Percentiles rank a stretch among this genome's conserved stretches.
Evolutionary conservation across 2,888 invertebrate genomes (phyloP).

Genomic region (Eledone cirrhosa): DNA sequence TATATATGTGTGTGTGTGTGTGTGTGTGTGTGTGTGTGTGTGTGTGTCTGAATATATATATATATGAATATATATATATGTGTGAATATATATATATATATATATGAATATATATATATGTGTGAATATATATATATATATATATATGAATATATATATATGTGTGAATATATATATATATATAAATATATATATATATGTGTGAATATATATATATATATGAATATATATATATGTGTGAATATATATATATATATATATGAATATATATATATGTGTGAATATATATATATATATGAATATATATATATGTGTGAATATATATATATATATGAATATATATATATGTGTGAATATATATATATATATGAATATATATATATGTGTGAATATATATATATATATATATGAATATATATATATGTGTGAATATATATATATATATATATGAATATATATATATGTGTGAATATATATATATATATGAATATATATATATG

Average conservation of each 20-base stretch:
- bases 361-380: neutral
- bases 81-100: neutral
- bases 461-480: neutral
- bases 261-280: neutral
- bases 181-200: neutral
- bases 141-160: neutral
- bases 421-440: neutral
- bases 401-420: neutral
- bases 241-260: neutral
- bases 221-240: neutral
- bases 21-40: too few relatives aligned
- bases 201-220: neutral
- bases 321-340: neutral
- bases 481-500: neutral
- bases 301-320: neutral
- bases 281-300: neutral
- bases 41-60: too few relatives aligned
- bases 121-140: neutral
- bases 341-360: neutral
- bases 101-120: neutral
- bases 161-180: neutral
- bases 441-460: neutral
- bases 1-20: too few relatives aligned
- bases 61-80: too few relatives aligned
- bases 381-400: neutral